Evolutionary conservation across 2,888 invertebrate species (phyloP).

Genomic region (Schizotus pectinicornis): DNA sequence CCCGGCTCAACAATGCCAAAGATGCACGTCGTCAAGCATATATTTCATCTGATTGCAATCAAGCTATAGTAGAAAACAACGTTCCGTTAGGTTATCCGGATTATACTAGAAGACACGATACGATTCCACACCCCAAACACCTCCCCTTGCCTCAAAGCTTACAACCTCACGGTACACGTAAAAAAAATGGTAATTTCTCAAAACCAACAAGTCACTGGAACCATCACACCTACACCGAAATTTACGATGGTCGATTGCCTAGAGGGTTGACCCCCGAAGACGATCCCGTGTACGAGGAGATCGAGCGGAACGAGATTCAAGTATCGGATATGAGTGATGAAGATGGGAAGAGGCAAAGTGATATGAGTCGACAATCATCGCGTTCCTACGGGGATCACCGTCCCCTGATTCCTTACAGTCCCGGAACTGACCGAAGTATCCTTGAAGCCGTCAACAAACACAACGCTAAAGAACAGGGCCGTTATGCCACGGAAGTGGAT

Average conservation of each 20-base stretch:
- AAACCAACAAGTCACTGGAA: slow-evolving; percentile 67
- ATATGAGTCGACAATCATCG: slow-evolving; percentile 73
- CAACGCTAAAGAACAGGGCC: slow-evolving; percentile 49
- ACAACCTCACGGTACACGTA: slow-evolving; percentile 50
- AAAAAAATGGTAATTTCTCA: slow-evolving; percentile 56
- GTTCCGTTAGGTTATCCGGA: slow-evolving; percentile 48
- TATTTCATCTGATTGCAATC: slow-evolving; percentile 58
- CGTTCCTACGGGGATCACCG: slow-evolving; percentile 82
- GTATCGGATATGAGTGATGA: slow-evolving; percentile 82
- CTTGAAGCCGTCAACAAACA: slow-evolving; percentile 56
- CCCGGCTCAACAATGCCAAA: slow-evolving; percentile 64
- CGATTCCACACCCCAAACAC: slow-evolving; percentile 50
- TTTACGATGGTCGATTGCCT: slow-evolving; percentile 63
- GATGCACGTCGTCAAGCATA: slow-evolving; percentile 62
- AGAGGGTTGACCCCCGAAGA: slow-evolving; percentile 69
- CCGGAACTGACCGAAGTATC: slow-evolving; percentile 66
- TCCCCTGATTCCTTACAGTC: slow-evolving; percentile 80
- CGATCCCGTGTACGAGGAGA: slow-evolving; percentile 83
- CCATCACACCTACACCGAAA: slow-evolving; percentile 82
- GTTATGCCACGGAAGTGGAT: slow-evolving; percentile 61
- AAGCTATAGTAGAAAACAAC: slow-evolving; percentile 44
- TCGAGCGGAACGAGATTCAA: slow-evolving; percentile 74
- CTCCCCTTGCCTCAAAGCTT: slow-evolving; percentile 45
- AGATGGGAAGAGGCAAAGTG: slow-evolving; percentile 75
- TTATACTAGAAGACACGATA: slow-evolving; percentile 48